phyloP scores from a whole-genome alignment of 2,888 invertebrate genomes.

The Dermolepida albohirtum region DNA sequence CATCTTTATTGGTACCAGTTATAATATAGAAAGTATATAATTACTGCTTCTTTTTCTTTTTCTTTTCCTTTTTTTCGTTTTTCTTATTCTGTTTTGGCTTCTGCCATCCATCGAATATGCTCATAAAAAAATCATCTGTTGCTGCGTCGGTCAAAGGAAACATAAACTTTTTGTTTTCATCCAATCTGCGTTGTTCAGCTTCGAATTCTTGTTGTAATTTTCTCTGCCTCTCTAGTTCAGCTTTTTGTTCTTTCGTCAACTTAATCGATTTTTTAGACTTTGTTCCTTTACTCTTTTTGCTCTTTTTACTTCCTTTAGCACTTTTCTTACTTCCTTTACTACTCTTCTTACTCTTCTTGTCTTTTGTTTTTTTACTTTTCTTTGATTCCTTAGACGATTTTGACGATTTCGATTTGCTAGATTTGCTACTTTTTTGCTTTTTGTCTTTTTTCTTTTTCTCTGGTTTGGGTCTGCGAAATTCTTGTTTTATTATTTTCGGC shows the following conservation, averaged over 20 bases:
- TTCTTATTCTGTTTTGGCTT: slow-evolving; percentile 43
- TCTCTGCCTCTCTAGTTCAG: slow-evolving; percentile 53
- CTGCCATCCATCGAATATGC: slow-evolving; percentile 59
- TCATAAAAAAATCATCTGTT: slow-evolving; percentile 58
- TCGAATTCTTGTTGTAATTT: slow-evolving; percentile 54
- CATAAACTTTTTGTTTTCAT: slow-evolving; percentile 59
- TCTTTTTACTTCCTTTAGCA: slow-evolving; percentile 46
- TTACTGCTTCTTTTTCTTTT: slow-evolving; percentile 34
- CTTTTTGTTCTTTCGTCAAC: slow-evolving; percentile 55
- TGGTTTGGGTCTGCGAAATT: slow-evolving; percentile 53
- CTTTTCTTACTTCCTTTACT: slow-evolving; percentile 50
- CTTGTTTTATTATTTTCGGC: slow-evolving; percentile 59
- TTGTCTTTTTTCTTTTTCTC: slow-evolving; percentile 51
- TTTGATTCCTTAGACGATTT: slow-evolving; percentile 50
- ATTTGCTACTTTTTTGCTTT: slow-evolving; percentile 50
- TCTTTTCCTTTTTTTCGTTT: slow-evolving; percentile 42
- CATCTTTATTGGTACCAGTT: no score
- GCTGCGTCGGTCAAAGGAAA: slow-evolving; percentile 61
- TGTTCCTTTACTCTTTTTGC: slow-evolving; percentile 46
- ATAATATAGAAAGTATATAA: no score
- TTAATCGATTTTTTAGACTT: slow-evolving; percentile 48
- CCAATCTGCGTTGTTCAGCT: slow-evolving; percentile 51
- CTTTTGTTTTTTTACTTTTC: slow-evolving; percentile 50
- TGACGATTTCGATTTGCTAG: slow-evolving; percentile 48
- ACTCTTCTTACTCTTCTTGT: slow-evolving; percentile 48